Conservation (phyloP, 2,888 invertebrate species). For the Apeira syringaria region DNA sequence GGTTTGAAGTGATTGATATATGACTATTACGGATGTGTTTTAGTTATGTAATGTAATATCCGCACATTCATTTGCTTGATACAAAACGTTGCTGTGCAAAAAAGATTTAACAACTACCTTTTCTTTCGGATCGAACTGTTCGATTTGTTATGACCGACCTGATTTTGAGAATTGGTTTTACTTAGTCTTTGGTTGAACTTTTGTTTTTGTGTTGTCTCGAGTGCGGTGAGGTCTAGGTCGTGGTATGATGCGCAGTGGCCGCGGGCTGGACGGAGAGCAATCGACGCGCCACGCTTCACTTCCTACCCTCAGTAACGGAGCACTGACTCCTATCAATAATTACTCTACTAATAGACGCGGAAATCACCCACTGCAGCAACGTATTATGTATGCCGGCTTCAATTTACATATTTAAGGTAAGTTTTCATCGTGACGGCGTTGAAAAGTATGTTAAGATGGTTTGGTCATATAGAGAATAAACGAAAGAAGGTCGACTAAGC, state of each 20-base stretch:
- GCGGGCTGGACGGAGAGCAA: conserved; percentile 44
- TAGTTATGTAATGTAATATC: conserved; percentile 24
- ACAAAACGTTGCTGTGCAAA: neutral
- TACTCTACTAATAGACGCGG: conserved; percentile 30
- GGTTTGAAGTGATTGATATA: conserved; percentile 28
- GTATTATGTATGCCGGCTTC: conserved; percentile 17
- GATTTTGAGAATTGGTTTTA: conserved; percentile 7
- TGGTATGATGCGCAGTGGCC: conserved; percentile 8
- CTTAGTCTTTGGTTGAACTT: conserved; percentile 6
- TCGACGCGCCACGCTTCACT: conserved; percentile 56
- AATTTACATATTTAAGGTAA: conserved; percentile 8
- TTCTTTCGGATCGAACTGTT: conserved; percentile 6
- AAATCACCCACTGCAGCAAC: conserved; percentile 5
- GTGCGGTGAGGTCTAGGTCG: conserved; percentile 42
- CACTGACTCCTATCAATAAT: conserved; percentile 53
- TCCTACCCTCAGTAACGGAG: conserved; percentile 50
- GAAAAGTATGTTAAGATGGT: no score
- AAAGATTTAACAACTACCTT: no score
- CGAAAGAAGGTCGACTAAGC: no score
- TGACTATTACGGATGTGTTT: conserved; percentile 23
- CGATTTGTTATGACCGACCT: conserved; percentile 16
- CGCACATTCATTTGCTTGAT: conserved; percentile 3
- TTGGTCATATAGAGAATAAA: no score
- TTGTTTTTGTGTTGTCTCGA: conserved; percentile 8
- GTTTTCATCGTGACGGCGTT: no score